A percentile compares a stretch with the other conserved stretches of the same genome.
Conservation (phyloP, 2,113 vertebrate species). For the Rhinolophus ferrumequinum region DNA sequence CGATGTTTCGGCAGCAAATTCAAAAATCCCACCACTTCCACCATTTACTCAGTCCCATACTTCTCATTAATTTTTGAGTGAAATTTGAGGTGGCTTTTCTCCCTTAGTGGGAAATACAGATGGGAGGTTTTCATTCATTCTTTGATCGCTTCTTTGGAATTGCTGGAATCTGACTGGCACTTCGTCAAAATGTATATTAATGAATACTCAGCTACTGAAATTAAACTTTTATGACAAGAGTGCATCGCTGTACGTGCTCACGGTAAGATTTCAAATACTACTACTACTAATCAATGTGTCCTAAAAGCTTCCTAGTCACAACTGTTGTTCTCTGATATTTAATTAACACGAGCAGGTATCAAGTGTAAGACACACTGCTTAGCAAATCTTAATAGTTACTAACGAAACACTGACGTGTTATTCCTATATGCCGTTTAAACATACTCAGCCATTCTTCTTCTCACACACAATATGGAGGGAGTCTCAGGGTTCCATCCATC, state of each 20-base stretch:
- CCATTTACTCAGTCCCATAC: background rate
- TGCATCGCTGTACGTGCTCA: background rate
- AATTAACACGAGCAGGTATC: constrained; percentile 48
- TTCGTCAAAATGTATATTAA: background rate
- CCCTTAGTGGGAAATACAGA: background rate
- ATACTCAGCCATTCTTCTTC: background rate
- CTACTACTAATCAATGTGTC: constrained; percentile 79
- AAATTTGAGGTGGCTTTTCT: background rate
- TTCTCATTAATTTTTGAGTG: background rate
- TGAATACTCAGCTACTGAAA: background rate
- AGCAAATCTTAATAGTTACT: background rate
- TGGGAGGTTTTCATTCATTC: background rate
- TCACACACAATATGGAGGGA: background rate
- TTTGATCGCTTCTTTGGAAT: background rate
- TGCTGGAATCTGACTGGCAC: background rate
- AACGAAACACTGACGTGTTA: too few relatives aligned
- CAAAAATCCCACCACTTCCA: background rate
- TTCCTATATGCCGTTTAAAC: background rate
- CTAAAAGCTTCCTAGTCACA: constrained; percentile 76
- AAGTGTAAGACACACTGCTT: rapidly evolving
- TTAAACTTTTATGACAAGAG: constrained; percentile 61
- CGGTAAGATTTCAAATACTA: constrained; percentile 65
- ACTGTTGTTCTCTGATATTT: constrained; percentile 76
- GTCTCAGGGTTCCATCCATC: too few relatives aligned
- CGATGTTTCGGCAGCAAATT: background rate